Evolutionary conservation across 2,888 invertebrate species (phyloP).

Genomic region (Hydrotaea diabolus): DNA sequence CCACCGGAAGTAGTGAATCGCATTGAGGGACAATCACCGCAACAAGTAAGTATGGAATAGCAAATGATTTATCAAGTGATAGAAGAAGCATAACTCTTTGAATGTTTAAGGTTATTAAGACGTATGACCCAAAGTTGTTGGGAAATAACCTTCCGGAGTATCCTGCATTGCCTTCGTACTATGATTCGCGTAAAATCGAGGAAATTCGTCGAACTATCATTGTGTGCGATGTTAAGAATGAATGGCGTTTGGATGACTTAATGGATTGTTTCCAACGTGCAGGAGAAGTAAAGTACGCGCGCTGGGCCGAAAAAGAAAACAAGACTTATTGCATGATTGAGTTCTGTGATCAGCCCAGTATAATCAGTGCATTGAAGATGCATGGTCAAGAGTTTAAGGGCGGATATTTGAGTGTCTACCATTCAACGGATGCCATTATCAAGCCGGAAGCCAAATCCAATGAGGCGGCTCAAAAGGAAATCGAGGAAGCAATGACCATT

Average conservation of each 20-base stretch:
- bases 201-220: slow-evolving; percentile 97
- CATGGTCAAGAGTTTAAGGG: slow-evolving; percentile 91
- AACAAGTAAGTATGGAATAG: slow-evolving; percentile 82
- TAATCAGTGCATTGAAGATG: slow-evolving; percentile 92
- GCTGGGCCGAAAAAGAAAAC: slow-evolving; percentile 93
- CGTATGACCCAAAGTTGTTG: slow-evolving; percentile 93
- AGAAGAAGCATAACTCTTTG: neutral
- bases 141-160: slow-evolving; percentile 92
- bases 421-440: slow-evolving; percentile 94
- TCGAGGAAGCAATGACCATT: slow-evolving; percentile 97
- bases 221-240: slow-evolving; percentile 89
- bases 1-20: slow-evolving; percentile 95
- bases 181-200: slow-evolving; percentile 94
- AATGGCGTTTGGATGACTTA: slow-evolving; percentile 90
- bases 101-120: slow-evolving; percentile 85
- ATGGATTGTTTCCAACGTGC: slow-evolving; percentile 92
- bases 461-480: slow-evolving; percentile 96
- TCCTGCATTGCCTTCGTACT: slow-evolving; percentile 93
- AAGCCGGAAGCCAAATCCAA: slow-evolving; percentile 97
- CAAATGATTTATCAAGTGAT: neutral
- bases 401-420: slow-evolving; percentile 87
- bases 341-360: slow-evolving; percentile 94
- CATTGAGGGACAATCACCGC: slow-evolving; percentile 90
- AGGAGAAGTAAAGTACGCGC: slow-evolving; percentile 96
- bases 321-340: slow-evolving; percentile 93